phyloP scores from a whole-genome alignment of 2,888 invertebrate genomes.

The Lucinisca nassula region DNA sequence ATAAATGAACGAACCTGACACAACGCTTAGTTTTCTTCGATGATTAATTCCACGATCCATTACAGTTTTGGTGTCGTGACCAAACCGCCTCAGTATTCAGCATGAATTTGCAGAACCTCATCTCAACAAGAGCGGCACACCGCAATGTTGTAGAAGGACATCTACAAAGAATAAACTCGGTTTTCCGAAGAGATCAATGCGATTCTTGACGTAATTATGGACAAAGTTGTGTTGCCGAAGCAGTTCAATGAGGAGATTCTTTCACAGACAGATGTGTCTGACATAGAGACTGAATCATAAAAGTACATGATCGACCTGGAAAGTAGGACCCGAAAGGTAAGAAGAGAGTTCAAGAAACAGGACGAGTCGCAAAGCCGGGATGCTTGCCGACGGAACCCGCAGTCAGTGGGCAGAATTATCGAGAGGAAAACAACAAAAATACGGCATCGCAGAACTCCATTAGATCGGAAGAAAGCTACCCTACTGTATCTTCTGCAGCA shows the following conservation, averaged over 20 bases:
- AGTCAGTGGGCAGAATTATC: background rate
- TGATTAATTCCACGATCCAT: background rate
- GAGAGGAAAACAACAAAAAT: background rate
- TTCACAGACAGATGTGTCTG: background rate
- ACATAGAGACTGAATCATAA: background rate
- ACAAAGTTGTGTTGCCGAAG: background rate
- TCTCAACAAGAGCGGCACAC: slow-evolving; percentile 7
- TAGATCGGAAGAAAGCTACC: background rate
- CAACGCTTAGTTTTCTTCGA: background rate
- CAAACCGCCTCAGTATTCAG: slow-evolving; percentile 13
- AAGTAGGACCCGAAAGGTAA: background rate
- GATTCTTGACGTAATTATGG: background rate
- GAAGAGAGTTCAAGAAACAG: background rate
- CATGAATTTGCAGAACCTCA: slow-evolving; percentile 5
- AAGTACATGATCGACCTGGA: background rate
- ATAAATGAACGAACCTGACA: slow-evolving; percentile 3
- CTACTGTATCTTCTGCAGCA: background rate
- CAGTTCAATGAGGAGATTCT: background rate
- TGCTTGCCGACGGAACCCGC: background rate
- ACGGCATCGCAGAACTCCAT: background rate
- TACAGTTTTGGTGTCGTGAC: slow-evolving; percentile 9
- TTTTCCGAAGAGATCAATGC: background rate
- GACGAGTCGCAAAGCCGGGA: background rate
- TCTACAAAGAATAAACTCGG: background rate
- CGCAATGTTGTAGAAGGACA: background rate